Evolutionary conservation across 1,140 invertebrate genomes (phyloP).

Genomic region (Euwallacea fornicatus): DNA sequence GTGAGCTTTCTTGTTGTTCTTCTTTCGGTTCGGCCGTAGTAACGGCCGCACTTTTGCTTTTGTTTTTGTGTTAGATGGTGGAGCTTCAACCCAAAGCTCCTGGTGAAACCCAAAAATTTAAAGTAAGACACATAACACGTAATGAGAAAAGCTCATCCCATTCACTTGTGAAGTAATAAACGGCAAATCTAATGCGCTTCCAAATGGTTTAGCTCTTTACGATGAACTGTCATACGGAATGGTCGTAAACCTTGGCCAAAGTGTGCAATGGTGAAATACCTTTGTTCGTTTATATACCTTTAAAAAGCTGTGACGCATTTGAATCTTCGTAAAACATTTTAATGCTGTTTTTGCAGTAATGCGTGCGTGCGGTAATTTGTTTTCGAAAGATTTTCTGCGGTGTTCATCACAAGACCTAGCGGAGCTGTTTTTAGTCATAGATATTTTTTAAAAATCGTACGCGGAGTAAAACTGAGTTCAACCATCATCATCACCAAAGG

Average conservation of each 20-base stretch:
- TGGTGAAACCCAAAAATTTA: background rate
- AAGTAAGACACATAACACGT: background rate
- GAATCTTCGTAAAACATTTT: too few relatives aligned
- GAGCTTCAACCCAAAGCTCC: background rate
- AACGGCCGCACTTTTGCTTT: conserved; percentile 1
- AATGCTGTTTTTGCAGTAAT: too few relatives aligned
- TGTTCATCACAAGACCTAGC: too few relatives aligned
- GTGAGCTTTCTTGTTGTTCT: conserved; percentile 3
- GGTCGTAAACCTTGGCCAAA: background rate
- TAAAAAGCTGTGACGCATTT: background rate
- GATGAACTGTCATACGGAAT: too few relatives aligned
- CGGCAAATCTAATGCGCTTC: background rate
- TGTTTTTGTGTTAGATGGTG: background rate
- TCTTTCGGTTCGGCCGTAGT: conserved; percentile 1
- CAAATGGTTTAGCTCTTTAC: background rate
- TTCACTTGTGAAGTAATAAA: background rate
- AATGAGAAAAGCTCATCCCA: background rate
- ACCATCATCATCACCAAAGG: background rate
- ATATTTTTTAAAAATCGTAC: background rate
- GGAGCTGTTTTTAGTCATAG: background rate
- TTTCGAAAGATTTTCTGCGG: too few relatives aligned
- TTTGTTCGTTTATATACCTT: background rate
- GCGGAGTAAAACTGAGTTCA: background rate
- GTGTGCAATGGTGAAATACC: background rate
- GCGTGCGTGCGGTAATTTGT: too few relatives aligned